Evolutionary conservation across 2,113 vertebrate species (phyloP), one percentile per base, ranked within the genome.

Genomic region (Hemibagrus wyckioides): DNA sequence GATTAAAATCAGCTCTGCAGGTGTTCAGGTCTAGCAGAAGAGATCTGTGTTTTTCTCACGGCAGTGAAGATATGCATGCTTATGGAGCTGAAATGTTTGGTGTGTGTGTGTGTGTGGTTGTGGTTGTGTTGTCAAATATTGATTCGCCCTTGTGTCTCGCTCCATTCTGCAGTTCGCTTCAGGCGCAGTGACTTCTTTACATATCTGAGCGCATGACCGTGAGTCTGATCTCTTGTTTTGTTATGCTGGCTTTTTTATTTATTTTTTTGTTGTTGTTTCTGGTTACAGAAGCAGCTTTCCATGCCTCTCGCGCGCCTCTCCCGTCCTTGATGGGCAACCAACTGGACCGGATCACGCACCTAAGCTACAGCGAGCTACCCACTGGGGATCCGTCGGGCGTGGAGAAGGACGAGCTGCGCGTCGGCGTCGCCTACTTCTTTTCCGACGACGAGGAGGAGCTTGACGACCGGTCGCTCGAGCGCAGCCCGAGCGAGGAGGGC

Each of bases 301-400:
- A 95, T 96, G 96, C 94, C 96, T 95, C 95, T 94, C 94, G 95
- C 93, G 94, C 94, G 81, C 41, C 81, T 83, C 96, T 95, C 96
- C 93, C 95, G 95, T 97, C 97, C 97, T 99, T 99, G 98, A 99
- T 99, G 98, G 98, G 98, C 96, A 99, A 99, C 95, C 98, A 99
- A 98, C 97, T 99, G 96, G 98, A 99, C 94, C 97, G 98, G 96
- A 99, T 99, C 96, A 99, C 98, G 94, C 98, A 99, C 96, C 97
- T 99, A 94, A 99, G 95, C 97, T 99, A 99, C 96, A 99, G 98
- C 94, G 98, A 99, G 93, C 94, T 99, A 96, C 98, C 98, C 93
- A 99, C 98, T 67, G 98, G 98, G 91, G 98, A 99, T 96, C 98
- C 98, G 90, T 99, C 98, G 90, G 98, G 98, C 92, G 96, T 99